A percentile compares a stretch with the other conserved stretches of the same genome.
phyloP scores from a whole-genome alignment of 1,140 invertebrate genomes.

The Lasioglossum baleicum region DNA sequence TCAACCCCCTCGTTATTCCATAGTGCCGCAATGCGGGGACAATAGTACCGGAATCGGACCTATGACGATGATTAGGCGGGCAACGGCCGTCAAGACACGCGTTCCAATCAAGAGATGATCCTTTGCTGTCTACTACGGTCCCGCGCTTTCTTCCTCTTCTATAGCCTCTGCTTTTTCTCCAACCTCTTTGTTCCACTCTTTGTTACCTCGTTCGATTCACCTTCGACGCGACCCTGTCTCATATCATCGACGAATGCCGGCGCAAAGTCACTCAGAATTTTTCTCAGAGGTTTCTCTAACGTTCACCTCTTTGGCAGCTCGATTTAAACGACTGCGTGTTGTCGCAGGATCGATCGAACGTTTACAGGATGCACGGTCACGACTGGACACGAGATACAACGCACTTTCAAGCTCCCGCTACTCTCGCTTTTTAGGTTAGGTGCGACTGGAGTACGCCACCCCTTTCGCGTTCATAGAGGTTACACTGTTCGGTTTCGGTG shows the following conservation, averaged over 20 bases:
- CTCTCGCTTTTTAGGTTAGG: slow-evolving; percentile 24
- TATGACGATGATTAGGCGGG: background rate
- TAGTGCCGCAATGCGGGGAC: slow-evolving; percentile 57
- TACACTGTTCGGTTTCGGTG: background rate
- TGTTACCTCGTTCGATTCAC: background rate
- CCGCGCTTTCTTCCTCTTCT: background rate
- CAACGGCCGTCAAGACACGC: background rate
- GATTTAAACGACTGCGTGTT: background rate
- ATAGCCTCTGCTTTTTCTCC: background rate
- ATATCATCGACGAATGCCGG: background rate
- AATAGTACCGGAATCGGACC: slow-evolving; percentile 4
- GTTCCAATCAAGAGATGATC: no score
- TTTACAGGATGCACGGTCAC: slow-evolving; percentile 30
- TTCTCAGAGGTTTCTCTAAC: no score
- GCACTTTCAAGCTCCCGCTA: background rate
- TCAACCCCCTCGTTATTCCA: slow-evolving; percentile 72
- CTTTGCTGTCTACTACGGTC: background rate
- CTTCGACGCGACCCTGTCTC: background rate
- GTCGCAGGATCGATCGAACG: background rate
- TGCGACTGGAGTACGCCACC: no score
- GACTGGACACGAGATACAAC: background rate
- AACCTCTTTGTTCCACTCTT: background rate
- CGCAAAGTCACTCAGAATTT: background rate
- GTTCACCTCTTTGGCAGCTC: background rate
- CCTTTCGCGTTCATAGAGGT: background rate